Percentiles rank a stretch among this genome's conserved stretches.
Conservation (phyloP, 2,113 vertebrate genomes). For the Cricetomys ansorgei region DNA sequence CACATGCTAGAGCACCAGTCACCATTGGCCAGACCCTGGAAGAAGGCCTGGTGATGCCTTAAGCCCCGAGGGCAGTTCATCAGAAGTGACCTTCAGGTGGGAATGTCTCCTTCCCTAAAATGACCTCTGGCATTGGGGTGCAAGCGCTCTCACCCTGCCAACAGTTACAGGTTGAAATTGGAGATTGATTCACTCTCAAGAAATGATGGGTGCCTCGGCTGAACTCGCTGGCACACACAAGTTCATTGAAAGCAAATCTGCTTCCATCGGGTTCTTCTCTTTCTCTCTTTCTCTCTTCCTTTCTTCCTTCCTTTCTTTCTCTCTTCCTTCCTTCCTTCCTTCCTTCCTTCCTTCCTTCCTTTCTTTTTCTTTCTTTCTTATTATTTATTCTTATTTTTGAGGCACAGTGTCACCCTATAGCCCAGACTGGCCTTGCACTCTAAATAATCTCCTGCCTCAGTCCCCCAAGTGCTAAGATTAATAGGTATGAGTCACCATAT, state of each 20-base stretch:
- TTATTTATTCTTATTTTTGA: background rate
- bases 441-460: background rate
- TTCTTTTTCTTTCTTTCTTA: background rate
- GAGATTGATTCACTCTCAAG: background rate
- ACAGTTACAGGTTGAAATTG: background rate
- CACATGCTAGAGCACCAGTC: background rate
- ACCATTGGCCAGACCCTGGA: background rate
- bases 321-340: background rate
- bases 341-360: no score
- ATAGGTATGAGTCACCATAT: background rate
- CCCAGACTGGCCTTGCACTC: background rate
- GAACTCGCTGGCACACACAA: background rate
- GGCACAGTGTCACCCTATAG: background rate
- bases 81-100: background rate
- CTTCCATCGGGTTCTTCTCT: background rate
- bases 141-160: background rate
- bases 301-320: no score
- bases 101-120: background rate
- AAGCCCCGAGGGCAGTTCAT: background rate
- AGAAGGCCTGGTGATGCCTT: background rate
- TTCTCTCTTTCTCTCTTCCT: background rate
- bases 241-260: background rate
- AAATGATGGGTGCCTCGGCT: background rate
- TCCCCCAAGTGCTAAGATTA: background rate
- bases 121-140: background rate